phyloP scores from a whole-genome alignment of 2,113 vertebrate genomes.

The Perccottus glenii region DNA sequence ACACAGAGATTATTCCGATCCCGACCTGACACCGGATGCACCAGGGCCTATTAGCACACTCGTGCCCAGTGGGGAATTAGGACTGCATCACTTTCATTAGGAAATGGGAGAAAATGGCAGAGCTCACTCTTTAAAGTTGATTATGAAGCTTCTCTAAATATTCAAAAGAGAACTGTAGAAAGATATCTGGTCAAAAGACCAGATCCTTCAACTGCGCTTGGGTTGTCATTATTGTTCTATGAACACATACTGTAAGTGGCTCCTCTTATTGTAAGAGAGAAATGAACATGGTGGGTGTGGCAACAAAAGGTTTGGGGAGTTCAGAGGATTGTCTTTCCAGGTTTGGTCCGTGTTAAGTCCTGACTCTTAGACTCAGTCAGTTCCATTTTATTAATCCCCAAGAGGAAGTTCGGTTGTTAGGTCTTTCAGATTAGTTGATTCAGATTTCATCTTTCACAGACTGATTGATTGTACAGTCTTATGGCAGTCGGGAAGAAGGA shows the following conservation, averaged over 20 bases:
- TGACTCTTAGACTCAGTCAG: no score
- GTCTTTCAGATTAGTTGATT: no score
- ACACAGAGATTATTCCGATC: conserved; percentile 75
- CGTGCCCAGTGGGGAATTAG: conserved; percentile 51
- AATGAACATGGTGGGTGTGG: conserved; percentile 45
- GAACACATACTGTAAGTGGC: conserved; percentile 63
- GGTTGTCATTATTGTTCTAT: conserved; percentile 60
- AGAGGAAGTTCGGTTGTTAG: no score
- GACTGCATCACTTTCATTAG: conserved; percentile 62
- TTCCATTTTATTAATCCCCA: no score
- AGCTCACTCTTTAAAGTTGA: conserved; percentile 42
- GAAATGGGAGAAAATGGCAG: conserved; percentile 63
- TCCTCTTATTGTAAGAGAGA: conserved; percentile 67
- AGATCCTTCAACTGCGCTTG: conserved; percentile 21
- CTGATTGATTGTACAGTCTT: no score
- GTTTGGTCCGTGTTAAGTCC: no score
- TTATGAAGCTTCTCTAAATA: conserved; percentile 54
- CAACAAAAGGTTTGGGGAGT: not conserved
- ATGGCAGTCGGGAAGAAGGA: no score
- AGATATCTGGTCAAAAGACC: conserved; percentile 40
- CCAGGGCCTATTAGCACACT: conserved; percentile 70
- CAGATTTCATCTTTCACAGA: no score
- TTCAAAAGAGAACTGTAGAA: conserved; percentile 56
- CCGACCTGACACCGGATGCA: conserved; percentile 76
- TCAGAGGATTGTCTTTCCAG: no score